Evolutionary conservation across 2,888 invertebrate species (phyloP), one percentile per base, ranked within the genome.

Genomic region (Epirrhoe tristata): DNA sequence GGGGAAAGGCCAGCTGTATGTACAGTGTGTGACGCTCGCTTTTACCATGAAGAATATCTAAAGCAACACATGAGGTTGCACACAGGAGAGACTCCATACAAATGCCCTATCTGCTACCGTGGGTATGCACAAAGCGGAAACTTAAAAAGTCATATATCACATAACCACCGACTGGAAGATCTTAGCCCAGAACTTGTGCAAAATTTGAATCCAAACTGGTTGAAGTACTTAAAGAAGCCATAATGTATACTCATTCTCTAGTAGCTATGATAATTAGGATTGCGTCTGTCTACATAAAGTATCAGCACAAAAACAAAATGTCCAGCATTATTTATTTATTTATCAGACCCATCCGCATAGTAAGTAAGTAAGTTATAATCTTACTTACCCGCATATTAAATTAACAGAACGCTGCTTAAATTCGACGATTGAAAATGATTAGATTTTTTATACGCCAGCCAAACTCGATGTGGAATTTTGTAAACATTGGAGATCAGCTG

Each of bases 51-150:
- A 55, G 90, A 90, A 54, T 94, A 94, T 72, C 77, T 94, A 1
- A 91, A 82, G 31, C 90, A 93, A 63, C 94, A 94, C 68, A 91
- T 90, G 90, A 77, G 93, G 36, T 83, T 94, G 1, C 94, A 94
- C 65, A 94, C 94, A 0, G 94, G 94, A 0, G 94, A 94, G 67
- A 91, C 90, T 1, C 94, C 94, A 12, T 94, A 88, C 74, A 91
- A 92, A 74, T 94, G 94, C 66, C 94, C 94, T 0, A 85, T 94
- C 3, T 94, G 94, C 71, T 87, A 84, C 0, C 75, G 90, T 55
- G 94, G 93, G 0, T 94, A 93, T 51, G 92, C 93, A 0, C 94
- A 94, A 68, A 77, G 88, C 6, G 84, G 93, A 48, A 94, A 94
- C 68, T 93, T 94, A 93, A 93, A 90, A 71, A 93, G 94, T 63